Evolutionary conservation across 92 coral and sea anemone species (phyloP).

Genomic region (Porites divaricata): DNA sequence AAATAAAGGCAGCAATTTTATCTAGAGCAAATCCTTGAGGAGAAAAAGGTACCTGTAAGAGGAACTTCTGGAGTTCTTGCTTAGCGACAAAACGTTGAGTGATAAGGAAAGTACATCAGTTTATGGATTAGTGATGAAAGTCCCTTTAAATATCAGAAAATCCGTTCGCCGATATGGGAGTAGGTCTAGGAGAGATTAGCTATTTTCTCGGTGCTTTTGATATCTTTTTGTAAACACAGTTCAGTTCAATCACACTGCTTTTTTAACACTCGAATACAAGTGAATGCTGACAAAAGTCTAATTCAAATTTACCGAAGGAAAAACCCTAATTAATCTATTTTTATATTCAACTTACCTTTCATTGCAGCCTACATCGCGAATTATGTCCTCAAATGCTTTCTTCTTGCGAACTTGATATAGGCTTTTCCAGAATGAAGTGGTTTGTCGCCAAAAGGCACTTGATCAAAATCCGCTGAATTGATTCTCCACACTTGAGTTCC

Average conservation of each 20-base stretch:
- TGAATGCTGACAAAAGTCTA: background rate
- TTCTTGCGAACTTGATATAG: background rate
- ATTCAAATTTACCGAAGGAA: background rate
- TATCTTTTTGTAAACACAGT: too few species aligned
- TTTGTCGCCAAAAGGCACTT: background rate
- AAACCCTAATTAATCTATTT: background rate
- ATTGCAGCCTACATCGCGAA: background rate
- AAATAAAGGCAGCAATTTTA: background rate
- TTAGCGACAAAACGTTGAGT: background rate
- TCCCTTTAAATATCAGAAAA: background rate
- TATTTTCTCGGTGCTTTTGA: too few species aligned
- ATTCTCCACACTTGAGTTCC: slow-evolving; percentile 32
- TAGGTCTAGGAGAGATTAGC: too few species aligned
- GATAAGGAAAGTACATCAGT: background rate
- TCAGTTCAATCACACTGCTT: background rate
- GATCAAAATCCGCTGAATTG: slow-evolving; percentile 12
- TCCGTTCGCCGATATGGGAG: background rate
- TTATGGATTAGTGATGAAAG: background rate
- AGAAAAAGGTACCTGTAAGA: slow-evolving; percentile 4
- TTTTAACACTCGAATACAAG: background rate
- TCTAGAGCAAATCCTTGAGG: background rate
- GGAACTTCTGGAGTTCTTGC: slow-evolving; percentile 11
- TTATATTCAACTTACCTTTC: slow-evolving; percentile 11
- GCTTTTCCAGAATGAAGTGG: background rate
- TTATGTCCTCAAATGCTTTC: background rate